Evolutionary conservation across 2,888 invertebrate species (phyloP).

Genomic region (Rhagonycha lutea): DNA sequence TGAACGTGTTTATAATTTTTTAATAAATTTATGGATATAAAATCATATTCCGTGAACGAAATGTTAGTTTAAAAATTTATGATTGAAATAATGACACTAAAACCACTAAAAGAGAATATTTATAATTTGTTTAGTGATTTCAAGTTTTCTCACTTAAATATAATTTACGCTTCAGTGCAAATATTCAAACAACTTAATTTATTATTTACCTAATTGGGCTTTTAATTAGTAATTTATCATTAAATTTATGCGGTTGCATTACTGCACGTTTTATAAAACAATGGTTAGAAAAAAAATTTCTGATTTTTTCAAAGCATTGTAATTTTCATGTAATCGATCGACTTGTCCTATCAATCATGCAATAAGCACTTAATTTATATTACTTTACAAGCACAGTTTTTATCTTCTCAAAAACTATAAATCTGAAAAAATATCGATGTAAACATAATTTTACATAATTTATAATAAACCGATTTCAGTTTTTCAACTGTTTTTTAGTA

Average conservation of each 20-base stretch:
- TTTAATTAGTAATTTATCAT: background rate
- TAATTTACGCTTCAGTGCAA: background rate
- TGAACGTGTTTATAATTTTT: background rate
- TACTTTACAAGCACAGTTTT: background rate
- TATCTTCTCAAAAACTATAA: background rate
- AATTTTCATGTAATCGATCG: conserved; percentile 22
- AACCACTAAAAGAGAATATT: background rate
- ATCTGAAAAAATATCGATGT: background rate
- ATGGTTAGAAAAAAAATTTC: background rate
- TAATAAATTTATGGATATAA: conserved; percentile 14
- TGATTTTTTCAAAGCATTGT: background rate
- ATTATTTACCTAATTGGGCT: background rate
- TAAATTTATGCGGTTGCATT: background rate
- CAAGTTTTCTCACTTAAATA: background rate
- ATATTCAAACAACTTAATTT: background rate
- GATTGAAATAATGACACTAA: background rate
- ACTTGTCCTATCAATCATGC: conserved; percentile 17
- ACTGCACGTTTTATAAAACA: background rate
- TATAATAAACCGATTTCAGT: background rate
- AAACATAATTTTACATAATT: background rate
- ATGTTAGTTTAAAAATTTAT: background rate
- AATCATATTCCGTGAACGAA: conserved; percentile 6
- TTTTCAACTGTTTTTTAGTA: background rate
- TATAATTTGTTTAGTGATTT: background rate
- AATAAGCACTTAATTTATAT: conserved; percentile 13